Evolutionary conservation across 2,797 vertebrate species (phyloP), one percentile per base, ranked within the genome.

Genomic region (Brachymystax lenok): DNA sequence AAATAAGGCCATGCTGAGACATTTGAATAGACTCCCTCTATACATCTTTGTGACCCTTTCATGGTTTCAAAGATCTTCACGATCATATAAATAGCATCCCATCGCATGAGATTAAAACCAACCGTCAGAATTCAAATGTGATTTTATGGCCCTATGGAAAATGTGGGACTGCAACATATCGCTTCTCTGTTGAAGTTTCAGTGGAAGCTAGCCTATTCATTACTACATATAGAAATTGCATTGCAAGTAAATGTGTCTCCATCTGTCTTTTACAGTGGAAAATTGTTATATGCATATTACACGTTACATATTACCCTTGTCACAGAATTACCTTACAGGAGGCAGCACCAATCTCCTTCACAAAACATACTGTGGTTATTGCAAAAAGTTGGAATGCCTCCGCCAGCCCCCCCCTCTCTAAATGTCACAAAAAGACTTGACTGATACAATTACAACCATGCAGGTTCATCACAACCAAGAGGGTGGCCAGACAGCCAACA

Each of bases 1-100:
- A 80, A 4, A 69, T 81, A 83, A 88, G 86, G 79, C 84, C 77
- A 77, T 74, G 85, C 74, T 64, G 19, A 69, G 33, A 30, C 71
- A 73, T 63, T 30, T 35, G 54, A 63, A 73, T 56, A 54, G 51
- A n/a, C 71, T 56, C n/a, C 46, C 40, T 46, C 40, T 12, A 21
- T 56, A 33, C 72, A 64, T 63, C 12, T 61, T 46, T 33, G 72
- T 74, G n/a, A 59, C 56, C 19, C 21, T 40, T 63, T 63, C n/a
- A 24, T 24, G 27, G 17, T 61, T 73, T 73, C 30, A 56, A 63
- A 46, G 72, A 33, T 33, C 24, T 27, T 61, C n/a, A 61, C 8
- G 5, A n/a, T 5, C 51, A 73, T 27, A 72, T 30, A 28, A 52
- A 33, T 52, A 54, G 27, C 27, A 3, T 59, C 28, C 50, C 24